Conservation (phyloP, 2,113 vertebrate species). For the Nansenia antarctica region DNA sequence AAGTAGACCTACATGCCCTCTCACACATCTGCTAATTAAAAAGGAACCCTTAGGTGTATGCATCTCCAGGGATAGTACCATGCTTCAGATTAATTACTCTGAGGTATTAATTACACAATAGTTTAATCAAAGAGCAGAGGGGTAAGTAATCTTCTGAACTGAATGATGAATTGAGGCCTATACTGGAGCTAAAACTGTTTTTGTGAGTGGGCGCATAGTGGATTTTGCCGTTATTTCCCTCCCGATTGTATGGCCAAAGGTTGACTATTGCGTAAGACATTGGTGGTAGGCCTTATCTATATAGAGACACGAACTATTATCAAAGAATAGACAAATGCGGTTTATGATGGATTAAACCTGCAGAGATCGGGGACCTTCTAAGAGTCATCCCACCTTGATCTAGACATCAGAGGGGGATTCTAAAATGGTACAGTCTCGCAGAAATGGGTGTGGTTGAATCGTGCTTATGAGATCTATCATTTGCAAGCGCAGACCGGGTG, state of each 20-base stretch:
- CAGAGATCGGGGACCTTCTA: background rate
- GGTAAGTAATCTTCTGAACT: background rate
- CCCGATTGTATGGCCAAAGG: too few relatives aligned
- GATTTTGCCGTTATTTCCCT: background rate
- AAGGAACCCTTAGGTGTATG: background rate
- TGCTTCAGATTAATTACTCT: constrained; percentile 4
- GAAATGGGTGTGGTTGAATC: constrained; percentile 73
- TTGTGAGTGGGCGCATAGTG: background rate
- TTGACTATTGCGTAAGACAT: too few relatives aligned
- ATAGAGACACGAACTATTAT: background rate
- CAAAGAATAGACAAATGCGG: background rate
- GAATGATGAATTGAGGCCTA: background rate
- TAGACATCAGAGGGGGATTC: constrained; percentile 25
- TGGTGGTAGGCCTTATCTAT: background rate
- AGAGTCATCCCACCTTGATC: background rate
- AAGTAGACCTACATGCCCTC: background rate
- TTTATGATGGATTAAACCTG: background rate
- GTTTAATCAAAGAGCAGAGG: constrained; percentile 3
- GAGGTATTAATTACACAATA: constrained; percentile 1
- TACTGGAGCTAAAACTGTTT: background rate
- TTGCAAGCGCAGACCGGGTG: constrained; percentile 49
- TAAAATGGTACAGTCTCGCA: constrained; percentile 52
- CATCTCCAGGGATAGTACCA: constrained; percentile 1
- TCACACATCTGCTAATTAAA: constrained; percentile 4
- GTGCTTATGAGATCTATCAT: constrained; percentile 54